Conservation (phyloP, 2,113 vertebrate genomes). For the Falcunculus frontatus region DNA sequence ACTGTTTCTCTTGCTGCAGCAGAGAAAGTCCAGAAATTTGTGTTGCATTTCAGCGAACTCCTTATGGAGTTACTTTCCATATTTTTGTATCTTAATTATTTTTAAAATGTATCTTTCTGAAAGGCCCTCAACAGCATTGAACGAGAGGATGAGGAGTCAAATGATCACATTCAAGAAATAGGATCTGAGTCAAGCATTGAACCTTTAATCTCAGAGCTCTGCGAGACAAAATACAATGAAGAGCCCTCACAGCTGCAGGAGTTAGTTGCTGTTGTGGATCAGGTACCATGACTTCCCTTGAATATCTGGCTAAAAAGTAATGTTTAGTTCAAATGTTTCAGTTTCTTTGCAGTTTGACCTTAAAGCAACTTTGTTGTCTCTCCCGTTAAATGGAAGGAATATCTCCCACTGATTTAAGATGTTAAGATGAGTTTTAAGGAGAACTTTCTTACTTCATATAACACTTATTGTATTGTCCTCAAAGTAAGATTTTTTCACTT, state of each 20-base stretch:
- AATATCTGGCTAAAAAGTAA: background rate
- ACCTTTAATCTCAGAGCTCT: conserved; percentile 38
- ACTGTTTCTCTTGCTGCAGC: background rate
- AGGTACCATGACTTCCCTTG: conserved; percentile 67
- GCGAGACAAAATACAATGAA: conserved; percentile 55
- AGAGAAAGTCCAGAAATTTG: background rate
- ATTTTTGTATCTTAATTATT: background rate
- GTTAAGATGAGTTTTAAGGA: background rate
- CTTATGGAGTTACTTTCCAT: background rate
- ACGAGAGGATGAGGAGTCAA: conserved; percentile 62
- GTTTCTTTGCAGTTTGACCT: background rate
- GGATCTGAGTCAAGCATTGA: conserved; percentile 29
- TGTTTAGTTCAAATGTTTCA: background rate
- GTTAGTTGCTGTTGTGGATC: conserved; percentile 85
- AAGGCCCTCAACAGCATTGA: conserved; percentile 89
- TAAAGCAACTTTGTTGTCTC: background rate
- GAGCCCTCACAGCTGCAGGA: conserved; percentile 83
- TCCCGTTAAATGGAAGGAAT: background rate
- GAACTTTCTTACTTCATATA: background rate
- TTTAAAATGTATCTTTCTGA: background rate
- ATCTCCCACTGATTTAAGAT: background rate
- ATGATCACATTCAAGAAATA: background rate
- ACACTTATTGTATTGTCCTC: background rate
- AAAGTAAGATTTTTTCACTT: background rate
- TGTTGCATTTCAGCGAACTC: background rate